Conservation (phyloP, 2,888 invertebrate genomes). For the Seira musarum region DNA sequence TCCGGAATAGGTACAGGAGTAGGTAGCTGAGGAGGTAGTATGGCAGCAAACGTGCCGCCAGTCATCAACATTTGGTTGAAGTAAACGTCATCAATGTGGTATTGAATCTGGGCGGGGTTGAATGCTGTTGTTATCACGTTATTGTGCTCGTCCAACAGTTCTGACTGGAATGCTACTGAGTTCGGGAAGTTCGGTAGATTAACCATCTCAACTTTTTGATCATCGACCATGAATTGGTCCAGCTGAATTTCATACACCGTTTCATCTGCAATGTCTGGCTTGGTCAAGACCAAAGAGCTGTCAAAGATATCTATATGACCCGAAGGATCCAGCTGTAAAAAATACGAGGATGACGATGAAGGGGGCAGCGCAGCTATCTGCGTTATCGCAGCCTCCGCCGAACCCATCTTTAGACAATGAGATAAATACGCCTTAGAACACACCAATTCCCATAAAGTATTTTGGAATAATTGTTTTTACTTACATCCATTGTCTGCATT, state of each 20-base stretch:
- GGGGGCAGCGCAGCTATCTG: constrained; percentile 32
- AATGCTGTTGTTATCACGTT: constrained; percentile 18
- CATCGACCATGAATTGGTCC: constrained; percentile 47
- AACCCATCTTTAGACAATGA: constrained; percentile 50
- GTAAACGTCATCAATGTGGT: constrained; percentile 40
- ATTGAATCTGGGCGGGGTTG: constrained; percentile 27
- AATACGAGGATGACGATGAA: constrained; percentile 49
- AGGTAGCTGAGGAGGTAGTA: background rate
- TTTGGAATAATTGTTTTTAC: too few relatives aligned
- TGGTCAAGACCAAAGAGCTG: constrained; percentile 45
- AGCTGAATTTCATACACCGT: constrained; percentile 60
- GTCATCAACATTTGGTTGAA: constrained; percentile 33
- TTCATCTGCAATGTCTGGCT: constrained; percentile 50
- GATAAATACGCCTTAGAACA: background rate
- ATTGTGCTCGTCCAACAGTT: constrained; percentile 38
- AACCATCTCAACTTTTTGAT: constrained; percentile 39
- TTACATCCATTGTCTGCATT: constrained; percentile 58
- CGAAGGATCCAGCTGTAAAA: constrained; percentile 57
- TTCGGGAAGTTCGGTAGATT: constrained; percentile 45
- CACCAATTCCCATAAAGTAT: too few relatives aligned
- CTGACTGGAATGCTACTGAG: constrained; percentile 36
- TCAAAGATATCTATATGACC: constrained; percentile 59
- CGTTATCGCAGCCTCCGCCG: constrained; percentile 38
- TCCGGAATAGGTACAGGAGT: background rate
- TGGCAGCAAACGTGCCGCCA: constrained; percentile 6